Conservation (phyloP, 2,797 vertebrate genomes). For the Rhabdomys pumilio region DNA sequence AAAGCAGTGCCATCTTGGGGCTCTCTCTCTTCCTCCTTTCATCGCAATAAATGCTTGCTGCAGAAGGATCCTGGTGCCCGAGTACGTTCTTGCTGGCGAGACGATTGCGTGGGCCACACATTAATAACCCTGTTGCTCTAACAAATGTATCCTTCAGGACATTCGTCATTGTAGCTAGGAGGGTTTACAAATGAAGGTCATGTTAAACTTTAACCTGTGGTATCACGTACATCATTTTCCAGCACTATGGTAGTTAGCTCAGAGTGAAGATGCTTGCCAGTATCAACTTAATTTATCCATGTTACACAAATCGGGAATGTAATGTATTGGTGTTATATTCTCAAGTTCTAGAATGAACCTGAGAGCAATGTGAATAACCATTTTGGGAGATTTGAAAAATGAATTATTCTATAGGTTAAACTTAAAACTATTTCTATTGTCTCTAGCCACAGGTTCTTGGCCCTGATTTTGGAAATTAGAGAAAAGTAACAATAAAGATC, state of each 20-base stretch:
- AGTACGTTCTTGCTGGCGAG: too few relatives aligned
- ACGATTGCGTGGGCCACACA: too few relatives aligned
- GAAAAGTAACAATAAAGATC: not conserved
- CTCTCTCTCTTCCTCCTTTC: too few relatives aligned
- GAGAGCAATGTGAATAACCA: not conserved
- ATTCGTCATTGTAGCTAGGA: not conserved
- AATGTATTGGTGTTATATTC: not conserved
- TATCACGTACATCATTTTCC: not conserved
- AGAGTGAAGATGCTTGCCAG: not conserved
- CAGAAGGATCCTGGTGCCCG: too few relatives aligned
- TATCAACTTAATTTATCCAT: not conserved
- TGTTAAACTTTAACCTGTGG: not conserved
- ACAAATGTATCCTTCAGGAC: not conserved
- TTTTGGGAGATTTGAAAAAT: not conserved
- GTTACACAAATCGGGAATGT: not conserved
- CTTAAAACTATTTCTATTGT: not conserved
- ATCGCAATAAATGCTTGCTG: too few relatives aligned
- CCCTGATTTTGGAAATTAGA: not conserved
- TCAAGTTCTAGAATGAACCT: not conserved
- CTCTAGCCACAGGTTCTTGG: not conserved
- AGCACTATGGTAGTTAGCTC: not conserved
- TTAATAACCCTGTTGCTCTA: not conserved
- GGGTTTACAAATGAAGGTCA: not conserved
- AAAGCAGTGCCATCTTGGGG: too few relatives aligned
- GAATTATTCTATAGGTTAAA: not conserved